Conservation (phyloP, 2,888 invertebrate genomes). For the Ectemnius cavifrons region DNA sequence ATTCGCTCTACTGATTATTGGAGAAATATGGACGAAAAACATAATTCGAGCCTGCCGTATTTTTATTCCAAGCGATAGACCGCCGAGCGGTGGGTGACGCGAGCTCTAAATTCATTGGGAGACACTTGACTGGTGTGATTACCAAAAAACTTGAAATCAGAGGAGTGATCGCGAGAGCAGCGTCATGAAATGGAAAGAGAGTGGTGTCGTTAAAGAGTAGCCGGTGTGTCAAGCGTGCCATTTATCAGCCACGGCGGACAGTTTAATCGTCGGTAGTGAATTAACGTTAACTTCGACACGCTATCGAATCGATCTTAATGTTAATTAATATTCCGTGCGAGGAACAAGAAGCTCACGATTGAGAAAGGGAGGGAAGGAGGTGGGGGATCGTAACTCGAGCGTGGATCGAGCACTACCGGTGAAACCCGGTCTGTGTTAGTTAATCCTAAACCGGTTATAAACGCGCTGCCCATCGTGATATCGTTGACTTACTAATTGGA, state of each 20-base stretch:
- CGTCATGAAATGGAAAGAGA: constrained; percentile 8
- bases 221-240: constrained; percentile 28
- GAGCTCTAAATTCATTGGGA: too few relatives aligned
- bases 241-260: constrained; percentile 52
- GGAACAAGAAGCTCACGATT: constrained; percentile 21
- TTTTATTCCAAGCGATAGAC: too few relatives aligned
- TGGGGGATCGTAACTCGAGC: constrained; percentile 9
- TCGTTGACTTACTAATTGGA: constrained; percentile 65
- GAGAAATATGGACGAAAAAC: too few relatives aligned
- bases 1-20: constrained; percentile 10
- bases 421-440: constrained; percentile 49
- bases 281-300: constrained; percentile 60
- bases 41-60: too few relatives aligned
- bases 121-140: too few relatives aligned
- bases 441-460: constrained; percentile 65
- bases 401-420: constrained; percentile 9
- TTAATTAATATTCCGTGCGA: constrained; percentile 61
- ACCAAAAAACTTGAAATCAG: constrained; percentile 15
- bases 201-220: too few relatives aligned
- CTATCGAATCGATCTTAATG: constrained; percentile 57
- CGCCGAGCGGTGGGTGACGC: too few relatives aligned
- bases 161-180: constrained; percentile 15
- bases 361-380: constrained; percentile 12
- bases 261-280: constrained; percentile 56
- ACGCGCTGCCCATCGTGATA: constrained; percentile 63